These are phyloP conservation scores for Hypotaenidia okinawae DNA, from an alignment of 2,797 vertebrate species.

Conservation along the genomic window DNA sequence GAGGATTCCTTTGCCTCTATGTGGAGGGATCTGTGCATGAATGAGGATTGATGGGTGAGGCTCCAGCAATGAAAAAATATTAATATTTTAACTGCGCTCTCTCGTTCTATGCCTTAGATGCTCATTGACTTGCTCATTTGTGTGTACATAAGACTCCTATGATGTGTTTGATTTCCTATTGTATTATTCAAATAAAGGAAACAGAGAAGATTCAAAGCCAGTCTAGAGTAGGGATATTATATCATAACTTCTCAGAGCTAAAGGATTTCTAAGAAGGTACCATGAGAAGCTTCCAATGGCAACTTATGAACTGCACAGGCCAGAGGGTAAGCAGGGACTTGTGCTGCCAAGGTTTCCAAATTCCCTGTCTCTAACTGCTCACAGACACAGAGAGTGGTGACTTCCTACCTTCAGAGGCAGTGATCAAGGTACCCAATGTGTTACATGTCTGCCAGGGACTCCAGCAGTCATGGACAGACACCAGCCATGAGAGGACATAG, in stretches of 20 bases:
- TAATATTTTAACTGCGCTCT: background rate
- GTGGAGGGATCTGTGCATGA: background rate
- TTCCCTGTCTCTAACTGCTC: background rate
- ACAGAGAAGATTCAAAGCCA: background rate
- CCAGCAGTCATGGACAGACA: background rate
- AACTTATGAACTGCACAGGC: background rate
- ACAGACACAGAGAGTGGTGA: background rate
- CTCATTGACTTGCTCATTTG: background rate
- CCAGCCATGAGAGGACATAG: background rate
- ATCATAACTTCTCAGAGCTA: background rate
- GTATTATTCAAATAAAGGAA: background rate
- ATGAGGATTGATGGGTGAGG: background rate
- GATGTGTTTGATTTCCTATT: background rate
- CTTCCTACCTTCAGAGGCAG: background rate
- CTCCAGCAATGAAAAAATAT: background rate
- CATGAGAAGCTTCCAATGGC: background rate
- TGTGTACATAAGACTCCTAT: background rate
- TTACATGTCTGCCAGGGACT: background rate
- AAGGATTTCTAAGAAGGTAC: background rate
- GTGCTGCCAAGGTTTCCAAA: background rate
- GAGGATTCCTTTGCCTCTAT: background rate
- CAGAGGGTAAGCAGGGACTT: background rate
- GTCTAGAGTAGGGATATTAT: background rate
- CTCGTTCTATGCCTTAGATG: background rate
- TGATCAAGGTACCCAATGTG: background rate